Conservation (phyloP, 2,113 vertebrate genomes). For the Jacana jacana region DNA sequence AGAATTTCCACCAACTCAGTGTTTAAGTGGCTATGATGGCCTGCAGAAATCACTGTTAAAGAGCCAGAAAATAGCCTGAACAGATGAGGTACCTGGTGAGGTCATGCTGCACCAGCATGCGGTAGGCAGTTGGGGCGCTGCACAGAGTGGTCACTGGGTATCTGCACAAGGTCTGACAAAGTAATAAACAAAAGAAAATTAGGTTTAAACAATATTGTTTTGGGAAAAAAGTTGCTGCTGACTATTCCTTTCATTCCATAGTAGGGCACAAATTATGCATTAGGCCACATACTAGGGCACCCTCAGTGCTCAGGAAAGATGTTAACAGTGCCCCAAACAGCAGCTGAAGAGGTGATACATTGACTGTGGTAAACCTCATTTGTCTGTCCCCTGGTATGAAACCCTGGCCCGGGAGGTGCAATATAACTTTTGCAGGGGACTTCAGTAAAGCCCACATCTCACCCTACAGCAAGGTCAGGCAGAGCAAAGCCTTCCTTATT, state of each 20-base stretch:
- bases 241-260: not conserved
- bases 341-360: not conserved
- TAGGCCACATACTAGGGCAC: too few relatives aligned
- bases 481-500: not conserved
- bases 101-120: slow-evolving; percentile 76
- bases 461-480: not conserved
- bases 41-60: not conserved
- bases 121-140: slow-evolving; percentile 74
- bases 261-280: too few relatives aligned
- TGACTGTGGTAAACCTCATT: not conserved
- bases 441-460: not conserved
- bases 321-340: not conserved
- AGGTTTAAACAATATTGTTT: not conserved
- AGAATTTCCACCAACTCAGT: not conserved
- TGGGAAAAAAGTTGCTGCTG: not conserved
- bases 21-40: not conserved
- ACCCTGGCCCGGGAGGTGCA: not conserved
- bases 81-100: slow-evolving; percentile 61
- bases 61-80: not conserved
- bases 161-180: slow-evolving; percentile 69
- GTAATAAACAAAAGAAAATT: not conserved
- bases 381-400: not conserved
- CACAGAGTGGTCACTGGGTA: slow-evolving; percentile 80
- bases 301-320: not conserved
- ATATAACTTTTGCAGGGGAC: not conserved